Base-by-base conservation (phyloP, 2,888 invertebrate genomes). In the Eurytoma adleriae region DNA sequence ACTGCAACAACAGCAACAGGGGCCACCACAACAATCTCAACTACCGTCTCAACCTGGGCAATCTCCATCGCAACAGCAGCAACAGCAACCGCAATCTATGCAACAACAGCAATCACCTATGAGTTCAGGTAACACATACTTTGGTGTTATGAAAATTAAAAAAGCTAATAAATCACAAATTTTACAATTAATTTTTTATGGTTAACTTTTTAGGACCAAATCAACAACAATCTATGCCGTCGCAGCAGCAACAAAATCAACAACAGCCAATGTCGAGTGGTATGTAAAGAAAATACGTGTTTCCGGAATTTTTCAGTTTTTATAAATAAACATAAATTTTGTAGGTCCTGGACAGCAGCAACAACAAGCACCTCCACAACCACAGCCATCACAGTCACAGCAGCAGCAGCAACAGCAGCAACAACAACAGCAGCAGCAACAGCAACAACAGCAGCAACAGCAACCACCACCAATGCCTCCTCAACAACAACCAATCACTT, bases 361-460 rank as follows among this genome's bases (percentile, higher is more conserved):
- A 30, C 54, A 54, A 69, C 40, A 27, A 14, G 12, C 59, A 18
- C 18, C 69, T 16, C 24, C 57, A 0, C 79, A 75, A 40, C 86
- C 83, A 79, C 78, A 20, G 80, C 83, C 52, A 4, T 20, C n/a
- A 13, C 61, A 18, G 13, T 64, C 18, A 27, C 57, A 52, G 18
- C 86, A 87, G 20, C 90, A 90, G 77, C 86, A 84, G 71, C 78
- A 75, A 86, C 89, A 75, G 61, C 85, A 82, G 59, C 84, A 86
- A 61, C 85, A 85, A 18, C 86, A 84, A 61, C 84, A 84, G 61
- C 70, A 73, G 67, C 57, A 68, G 24, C 67, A 52, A 13, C 67
- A 20, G 24, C 80, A 82, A 70, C 82, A 66, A 0, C 67, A 67
- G 2, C 67, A 67, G 24, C 20, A 40, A 20, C 67, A 50, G 7